Percentiles rank a stretch among this genome's conserved stretches.
Conservation (phyloP, 2,797 vertebrate genomes). For the Poecilia picta region DNA sequence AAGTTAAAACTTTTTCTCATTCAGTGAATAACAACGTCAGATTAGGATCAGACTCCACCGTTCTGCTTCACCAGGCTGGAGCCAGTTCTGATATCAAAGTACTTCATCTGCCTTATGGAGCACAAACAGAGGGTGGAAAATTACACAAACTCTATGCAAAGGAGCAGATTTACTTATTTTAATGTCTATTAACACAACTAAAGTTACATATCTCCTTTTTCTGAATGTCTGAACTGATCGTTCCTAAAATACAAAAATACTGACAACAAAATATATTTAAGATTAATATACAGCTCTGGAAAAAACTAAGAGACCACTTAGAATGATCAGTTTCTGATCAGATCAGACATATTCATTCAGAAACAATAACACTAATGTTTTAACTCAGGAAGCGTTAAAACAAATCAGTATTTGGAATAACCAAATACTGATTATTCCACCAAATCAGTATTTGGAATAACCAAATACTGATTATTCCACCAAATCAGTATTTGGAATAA, state of each 20-base stretch:
- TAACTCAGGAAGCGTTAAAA: too few relatives aligned
- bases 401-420: too few relatives aligned
- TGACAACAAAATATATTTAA: not conserved
- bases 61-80: not conserved
- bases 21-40: not conserved
- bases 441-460: too few relatives aligned
- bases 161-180: not conserved
- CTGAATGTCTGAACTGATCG: not conserved
- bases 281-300: not conserved
- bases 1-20: not conserved
- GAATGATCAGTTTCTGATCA: too few relatives aligned
- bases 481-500: too few relatives aligned
- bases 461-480: too few relatives aligned
- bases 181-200: not conserved
- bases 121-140: not conserved
- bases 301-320: too few relatives aligned
- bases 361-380: too few relatives aligned
- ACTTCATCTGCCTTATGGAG: not conserved
- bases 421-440: too few relatives aligned
- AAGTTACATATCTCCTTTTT: not conserved
- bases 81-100: not conserved
- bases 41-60: not conserved
- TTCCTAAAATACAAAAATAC: not conserved
- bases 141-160: not conserved
- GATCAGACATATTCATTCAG: too few relatives aligned